A percentile compares a stretch with the other conserved stretches of the same genome.
These are phyloP conservation scores for Diorhabda carinulata DNA, from an alignment of 1,140 invertebrate species.

Conservation along the genomic window DNA sequence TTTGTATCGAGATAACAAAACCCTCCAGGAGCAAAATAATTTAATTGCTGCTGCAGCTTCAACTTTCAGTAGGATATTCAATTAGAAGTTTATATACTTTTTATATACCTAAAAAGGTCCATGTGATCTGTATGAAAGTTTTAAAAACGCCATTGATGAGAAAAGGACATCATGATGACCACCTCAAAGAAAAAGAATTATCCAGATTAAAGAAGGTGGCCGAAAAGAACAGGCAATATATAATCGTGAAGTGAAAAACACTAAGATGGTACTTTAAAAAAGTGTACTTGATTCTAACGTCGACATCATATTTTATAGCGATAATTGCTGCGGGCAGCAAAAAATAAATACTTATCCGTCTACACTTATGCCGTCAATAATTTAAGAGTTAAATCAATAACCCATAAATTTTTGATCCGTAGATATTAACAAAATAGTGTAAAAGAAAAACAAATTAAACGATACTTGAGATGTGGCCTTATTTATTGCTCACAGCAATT, in stretches of 20 bases:
- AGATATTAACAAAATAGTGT: not conserved
- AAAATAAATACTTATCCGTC: no score
- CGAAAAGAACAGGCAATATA: not conserved
- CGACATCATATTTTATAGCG: conserved; percentile 43
- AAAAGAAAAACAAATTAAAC: not conserved
- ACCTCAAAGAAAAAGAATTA: not conserved
- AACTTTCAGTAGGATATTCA: conserved; percentile 33
- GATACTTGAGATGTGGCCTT: conserved; percentile 25
- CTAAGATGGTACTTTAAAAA: not conserved
- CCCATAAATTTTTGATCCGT: not conserved
- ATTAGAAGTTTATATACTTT: conserved; percentile 23
- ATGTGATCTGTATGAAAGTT: conserved; percentile 41
- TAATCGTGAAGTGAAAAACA: conserved; percentile 31
- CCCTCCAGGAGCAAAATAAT: conserved; percentile 14
- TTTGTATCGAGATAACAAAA: conserved; percentile 31
- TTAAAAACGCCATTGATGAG: conserved; percentile 33
- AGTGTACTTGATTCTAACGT: conserved; percentile 21
- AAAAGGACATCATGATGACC: not conserved
- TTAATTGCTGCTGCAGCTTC: conserved; percentile 12
- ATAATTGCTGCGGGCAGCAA: conserved; percentile 35
- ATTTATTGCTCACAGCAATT: not conserved
- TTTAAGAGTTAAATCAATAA: not conserved
- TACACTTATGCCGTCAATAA: not conserved
- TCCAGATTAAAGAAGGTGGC: not conserved
- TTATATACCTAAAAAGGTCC: conserved; percentile 45